These are phyloP conservation scores for Cinclus mexicanus DNA, from an alignment of 2,113 vertebrate species.

Conservation along the genomic window DNA sequence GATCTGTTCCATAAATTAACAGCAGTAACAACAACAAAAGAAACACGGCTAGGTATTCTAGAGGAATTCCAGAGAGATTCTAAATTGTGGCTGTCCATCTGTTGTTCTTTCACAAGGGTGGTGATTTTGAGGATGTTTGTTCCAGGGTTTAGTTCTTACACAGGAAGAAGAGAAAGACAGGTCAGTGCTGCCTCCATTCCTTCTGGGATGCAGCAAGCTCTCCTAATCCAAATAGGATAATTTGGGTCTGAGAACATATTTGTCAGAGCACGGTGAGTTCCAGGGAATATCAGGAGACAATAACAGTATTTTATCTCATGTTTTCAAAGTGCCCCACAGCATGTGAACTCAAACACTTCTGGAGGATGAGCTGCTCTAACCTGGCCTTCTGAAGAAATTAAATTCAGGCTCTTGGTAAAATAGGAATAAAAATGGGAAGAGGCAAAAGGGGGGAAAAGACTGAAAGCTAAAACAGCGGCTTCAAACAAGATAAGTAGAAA, in stretches of 20 bases:
- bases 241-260: neutral
- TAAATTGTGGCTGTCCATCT: neutral
- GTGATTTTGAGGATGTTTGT: neutral
- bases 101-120: neutral
- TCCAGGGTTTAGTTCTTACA: neutral
- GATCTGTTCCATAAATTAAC: neutral
- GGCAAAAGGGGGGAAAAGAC: neutral
- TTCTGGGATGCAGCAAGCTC: neutral
- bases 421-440: neutral
- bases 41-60: neutral
- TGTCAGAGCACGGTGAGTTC: neutral
- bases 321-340: neutral
- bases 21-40: neutral
- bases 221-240: neutral
- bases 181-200: neutral
- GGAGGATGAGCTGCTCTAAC: neutral
- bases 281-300: neutral
- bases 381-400: neutral
- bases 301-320: neutral
- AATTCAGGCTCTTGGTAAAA: neutral
- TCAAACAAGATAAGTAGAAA: neutral
- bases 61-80: neutral
- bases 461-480: neutral
- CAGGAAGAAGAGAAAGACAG: neutral
- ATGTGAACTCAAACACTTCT: neutral